Conservation (phyloP, 1,140 invertebrate species). For the Eumaeus atala region DNA sequence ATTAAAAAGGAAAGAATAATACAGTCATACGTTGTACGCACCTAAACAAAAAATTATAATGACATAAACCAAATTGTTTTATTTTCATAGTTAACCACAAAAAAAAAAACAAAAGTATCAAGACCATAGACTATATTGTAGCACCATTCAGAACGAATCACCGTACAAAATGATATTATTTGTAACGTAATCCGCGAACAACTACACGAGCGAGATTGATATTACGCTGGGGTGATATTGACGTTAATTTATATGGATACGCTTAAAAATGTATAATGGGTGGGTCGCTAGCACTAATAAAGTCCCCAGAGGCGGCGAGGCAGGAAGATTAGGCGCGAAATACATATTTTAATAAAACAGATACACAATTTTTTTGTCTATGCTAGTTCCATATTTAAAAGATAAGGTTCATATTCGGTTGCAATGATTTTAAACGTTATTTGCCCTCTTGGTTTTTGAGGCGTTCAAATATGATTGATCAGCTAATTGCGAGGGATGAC, state of each 20-base stretch:
- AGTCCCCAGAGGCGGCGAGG: slow-evolving; percentile 42
- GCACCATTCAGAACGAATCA: slow-evolving; percentile 70
- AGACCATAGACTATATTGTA: slow-evolving; percentile 24
- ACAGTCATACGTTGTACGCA: too few species aligned
- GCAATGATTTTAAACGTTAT: background rate
- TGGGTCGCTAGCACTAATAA: slow-evolving; percentile 58
- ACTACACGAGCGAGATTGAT: slow-evolving; percentile 59
- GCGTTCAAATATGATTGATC: slow-evolving; percentile 34
- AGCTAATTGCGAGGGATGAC: slow-evolving; percentile 37
- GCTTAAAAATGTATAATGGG: slow-evolving; percentile 72
- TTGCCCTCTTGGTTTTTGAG: background rate
- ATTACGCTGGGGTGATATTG: slow-evolving; percentile 67
- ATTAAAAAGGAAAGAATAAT: too few species aligned
- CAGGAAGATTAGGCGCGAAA: slow-evolving; percentile 37
- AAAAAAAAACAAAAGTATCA: slow-evolving; percentile 16
- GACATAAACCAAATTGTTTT: too few species aligned
- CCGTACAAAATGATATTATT: slow-evolving; percentile 73
- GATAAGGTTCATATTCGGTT: slow-evolving; percentile 5
- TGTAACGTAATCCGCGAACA: slow-evolving; percentile 72
- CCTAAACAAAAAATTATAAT: too few species aligned
- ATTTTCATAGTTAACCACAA: background rate
- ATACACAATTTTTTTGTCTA: slow-evolving; percentile 16
- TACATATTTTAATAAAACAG: slow-evolving; percentile 34
- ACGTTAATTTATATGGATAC: slow-evolving; percentile 73
- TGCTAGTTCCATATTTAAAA: background rate